Base-by-base conservation (phyloP, 2,888 invertebrate species). In the Mechanitis messenoides region DNA sequence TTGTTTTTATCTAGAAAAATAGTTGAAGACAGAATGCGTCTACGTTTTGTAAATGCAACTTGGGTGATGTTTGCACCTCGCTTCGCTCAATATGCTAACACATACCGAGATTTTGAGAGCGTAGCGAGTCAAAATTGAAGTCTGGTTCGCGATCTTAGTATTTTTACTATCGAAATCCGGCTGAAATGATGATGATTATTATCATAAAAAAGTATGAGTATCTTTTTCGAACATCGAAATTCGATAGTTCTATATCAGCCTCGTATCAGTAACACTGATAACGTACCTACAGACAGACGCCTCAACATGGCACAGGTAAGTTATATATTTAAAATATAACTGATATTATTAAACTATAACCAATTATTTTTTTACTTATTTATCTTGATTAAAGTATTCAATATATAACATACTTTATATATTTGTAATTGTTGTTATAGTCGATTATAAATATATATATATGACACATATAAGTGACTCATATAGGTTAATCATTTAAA, bases 241-340 rank as follows among this genome's bases (percentile, higher is more conserved):
- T 31, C 50, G 9, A 31, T 11, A 31, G 3, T 31, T 31, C 31
- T 9, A 50, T 50, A 42, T 42, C 42, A 42, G 11, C 42, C 9
- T 50, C 45, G 28, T 68, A 69, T 69, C 70, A 68, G 71, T 68
- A 66, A 69, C 66, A 61, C 60, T 62, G 57, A 38, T 47, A 46
- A 31, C 55, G 61, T 42, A 63, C 59, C 60, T n/a, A 56, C 61
- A 42, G n/a, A 55, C 53, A 55, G 47, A 61, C 66, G 61, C 54
- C 46, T 50, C 55, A 56, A 38, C 7, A 72, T 71, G 72, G 68
- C 71, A n/a, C 71, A 72, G 68, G 72, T 72, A 53, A 65, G 59
- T 58, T 53, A 0, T 56, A 31, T 59, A 50, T 53, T 55, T 20
- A 6, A 11, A 50, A 50, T 50, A 50, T 11, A 9, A 11, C 7